Conservation (phyloP, 2,888 invertebrate species). For the Stomorhina lunata region DNA sequence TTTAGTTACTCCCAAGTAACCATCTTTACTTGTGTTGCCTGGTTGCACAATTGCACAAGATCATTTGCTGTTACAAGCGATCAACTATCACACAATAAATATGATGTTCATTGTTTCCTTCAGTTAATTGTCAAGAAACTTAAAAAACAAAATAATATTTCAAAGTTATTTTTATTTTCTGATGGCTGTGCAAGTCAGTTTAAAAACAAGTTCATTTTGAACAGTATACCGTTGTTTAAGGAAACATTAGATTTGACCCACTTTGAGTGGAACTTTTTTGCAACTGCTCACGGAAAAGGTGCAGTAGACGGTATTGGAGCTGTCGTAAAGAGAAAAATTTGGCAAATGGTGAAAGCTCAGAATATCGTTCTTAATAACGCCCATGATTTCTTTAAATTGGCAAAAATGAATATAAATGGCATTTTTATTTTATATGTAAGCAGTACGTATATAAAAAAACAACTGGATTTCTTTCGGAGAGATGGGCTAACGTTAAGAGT, state of each 20-base stretch:
- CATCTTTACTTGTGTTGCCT: too few species aligned
- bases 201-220: constrained; percentile 54
- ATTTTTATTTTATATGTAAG: constrained; percentile 25
- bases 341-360: constrained; percentile 52
- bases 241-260: constrained; percentile 36
- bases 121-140: constrained; percentile 33
- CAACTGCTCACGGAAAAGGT: constrained; percentile 49
- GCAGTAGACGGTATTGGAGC: constrained; percentile 51
- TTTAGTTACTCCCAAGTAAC: constrained; percentile 48
- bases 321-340: constrained; percentile 52
- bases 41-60: too few species aligned
- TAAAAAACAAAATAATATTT: constrained; percentile 25
- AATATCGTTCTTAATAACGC: constrained; percentile 45
- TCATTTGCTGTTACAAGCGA: constrained; percentile 50
- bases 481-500: constrained; percentile 15
- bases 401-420: constrained; percentile 9
- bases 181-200: constrained; percentile 46
- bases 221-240: constrained; percentile 44
- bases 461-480: constrained; percentile 19
- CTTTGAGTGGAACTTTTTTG: constrained; percentile 54
- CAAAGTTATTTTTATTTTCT: constrained; percentile 39
- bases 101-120: constrained; percentile 48
- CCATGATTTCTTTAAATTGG: constrained; percentile 51
- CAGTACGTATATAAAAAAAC: constrained; percentile 20
- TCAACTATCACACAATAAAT: constrained; percentile 44